Evolutionary conservation across 2,113 vertebrate species (phyloP), one percentile per base, ranked within the genome.

Genomic region (Sinocyclocheilus grahami): DNA sequence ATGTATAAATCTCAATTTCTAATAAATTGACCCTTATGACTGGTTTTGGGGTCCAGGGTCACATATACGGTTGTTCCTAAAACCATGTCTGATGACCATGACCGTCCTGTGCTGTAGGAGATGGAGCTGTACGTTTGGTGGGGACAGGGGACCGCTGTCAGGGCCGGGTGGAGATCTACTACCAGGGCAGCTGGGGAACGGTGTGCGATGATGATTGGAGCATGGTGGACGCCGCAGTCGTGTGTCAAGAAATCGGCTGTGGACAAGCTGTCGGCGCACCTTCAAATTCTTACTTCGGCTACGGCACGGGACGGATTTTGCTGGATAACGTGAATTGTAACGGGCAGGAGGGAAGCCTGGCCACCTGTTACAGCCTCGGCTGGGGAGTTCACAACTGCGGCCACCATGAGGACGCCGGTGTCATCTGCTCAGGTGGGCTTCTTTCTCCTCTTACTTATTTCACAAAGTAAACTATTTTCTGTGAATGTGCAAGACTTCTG

Each of bases 351-450:
- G 85, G 84, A 1, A 93, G 93, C 67, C 94, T 99, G 74, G 89
- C 92, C 0, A 90, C 90, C 53, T 99, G 98, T 89, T 93, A 93
- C 88, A 97, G 96, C 90, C 95, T 98, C 0, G 98, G 97, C 85
- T 99, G 98, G 98, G 97, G 96, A 2, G 96, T 96, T 88, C 97
- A 99, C 85, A 99, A 99, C 95, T 99, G 98, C 0, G 96, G 97
- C 2, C 98, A 99, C 89, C 97, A 99, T 0, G 98, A 99, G 91
- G 98, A 99, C 0, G 97, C 98, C 0, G 97, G 97, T 0, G 97
- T 95, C 77, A 91, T 96, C 88, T 99, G 98, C 86, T 74, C 94
- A 87, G 97, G 98, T 99, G 33, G 87, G 80, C 77, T 72, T 53
- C 51, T 14, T 53, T 53, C 48, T 13, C 13, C 51, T 53, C 13